Conservation (phyloP, 2,113 vertebrate species). For the Leptocoma aspasia region DNA sequence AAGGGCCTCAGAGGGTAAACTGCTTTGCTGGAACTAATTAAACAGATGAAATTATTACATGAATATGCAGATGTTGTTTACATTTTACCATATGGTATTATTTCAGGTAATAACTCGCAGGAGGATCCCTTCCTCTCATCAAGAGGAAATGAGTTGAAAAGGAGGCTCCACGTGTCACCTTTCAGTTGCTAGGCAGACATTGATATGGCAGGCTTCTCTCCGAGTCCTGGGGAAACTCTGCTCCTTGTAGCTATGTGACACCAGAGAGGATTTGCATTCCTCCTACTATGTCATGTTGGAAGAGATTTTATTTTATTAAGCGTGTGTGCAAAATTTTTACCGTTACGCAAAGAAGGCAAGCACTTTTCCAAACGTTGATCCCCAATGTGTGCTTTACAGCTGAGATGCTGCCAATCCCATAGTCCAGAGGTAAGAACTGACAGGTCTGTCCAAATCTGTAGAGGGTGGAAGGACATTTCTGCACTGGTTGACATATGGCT, state of each 20-base stretch:
- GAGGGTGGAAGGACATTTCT: slow-evolving; percentile 7
- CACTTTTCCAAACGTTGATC: background rate
- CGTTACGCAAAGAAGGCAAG: background rate
- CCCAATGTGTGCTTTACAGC: background rate
- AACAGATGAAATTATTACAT: slow-evolving; percentile 99
- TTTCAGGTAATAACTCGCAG: slow-evolving; percentile 96
- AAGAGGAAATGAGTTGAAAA: slow-evolving; percentile 84
- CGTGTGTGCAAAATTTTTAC: background rate
- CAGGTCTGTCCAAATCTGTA: slow-evolving; percentile 24
- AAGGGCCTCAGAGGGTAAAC: slow-evolving; percentile 96
- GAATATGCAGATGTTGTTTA: slow-evolving; percentile 99
- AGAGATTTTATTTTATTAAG: background rate
- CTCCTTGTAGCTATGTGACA: background rate
- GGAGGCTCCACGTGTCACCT: slow-evolving; percentile 77
- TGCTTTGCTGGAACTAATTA: slow-evolving; percentile 99
- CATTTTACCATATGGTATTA: slow-evolving; percentile 99
- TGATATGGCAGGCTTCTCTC: slow-evolving; percentile 55
- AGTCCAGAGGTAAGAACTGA: background rate
- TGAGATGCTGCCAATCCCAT: background rate
- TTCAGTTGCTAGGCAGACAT: slow-evolving; percentile 78
- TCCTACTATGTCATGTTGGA: background rate
- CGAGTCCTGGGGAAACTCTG: background rate
- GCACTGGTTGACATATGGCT: background rate
- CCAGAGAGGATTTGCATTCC: background rate
- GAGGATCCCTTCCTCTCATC: slow-evolving; percentile 90